Evolutionary conservation across 2,797 vertebrate genomes (phyloP), one percentile per base, ranked within the genome.

Genomic region (Natrix natrix): DNA sequence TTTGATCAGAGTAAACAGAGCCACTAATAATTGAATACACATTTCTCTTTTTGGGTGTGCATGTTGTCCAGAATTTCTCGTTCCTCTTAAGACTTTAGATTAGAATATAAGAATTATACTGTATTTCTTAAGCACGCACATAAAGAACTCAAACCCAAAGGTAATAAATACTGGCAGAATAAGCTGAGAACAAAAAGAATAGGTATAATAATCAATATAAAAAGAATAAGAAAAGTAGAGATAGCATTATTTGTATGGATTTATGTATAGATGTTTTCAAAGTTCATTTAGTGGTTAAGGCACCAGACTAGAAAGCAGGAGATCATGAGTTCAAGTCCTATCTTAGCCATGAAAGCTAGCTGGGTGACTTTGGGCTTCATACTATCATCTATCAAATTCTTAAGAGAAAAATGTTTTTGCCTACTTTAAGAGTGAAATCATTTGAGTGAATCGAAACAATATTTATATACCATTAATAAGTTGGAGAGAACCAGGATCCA

Each of bases 381-480:
- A n/a, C 6, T 74, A 32, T 48, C 32, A 5, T 28, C 48, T 37
- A n/a, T 54, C 28, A 32, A 90, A 83, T 43, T 86, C 13, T n/a
- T 78, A 14, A n/a, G 48, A 59, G 0, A 86, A 59, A 60, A 48
- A 14, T 12, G 1, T 59, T 37, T 52, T 32, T 32, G 22, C 43
- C 55, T 54, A 32, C 28, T 66, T 59, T 83, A 55, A 74, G 63
- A 88, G 16, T 32, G 32, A 90, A 0, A 0, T 28, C 59, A 83
- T 28, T 87, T 63, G 48, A 89, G 4, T 55, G 48, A 90, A 54
- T 10, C 5, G 24, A 3, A 0, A 43, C 22, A 0, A 2, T 4
- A 12, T 54, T 60, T 93, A 97, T 97, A 94, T 97, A 99, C 99
- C 98, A 11, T 97, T 98, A 94, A 98, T 97, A 93, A 98, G 97